Percentiles rank a stretch among this genome's conserved stretches.
These are phyloP conservation scores for Himantopus leucocephalus DNA, from an alignment of 2,113 vertebrate species.

Conservation along the genomic window DNA sequence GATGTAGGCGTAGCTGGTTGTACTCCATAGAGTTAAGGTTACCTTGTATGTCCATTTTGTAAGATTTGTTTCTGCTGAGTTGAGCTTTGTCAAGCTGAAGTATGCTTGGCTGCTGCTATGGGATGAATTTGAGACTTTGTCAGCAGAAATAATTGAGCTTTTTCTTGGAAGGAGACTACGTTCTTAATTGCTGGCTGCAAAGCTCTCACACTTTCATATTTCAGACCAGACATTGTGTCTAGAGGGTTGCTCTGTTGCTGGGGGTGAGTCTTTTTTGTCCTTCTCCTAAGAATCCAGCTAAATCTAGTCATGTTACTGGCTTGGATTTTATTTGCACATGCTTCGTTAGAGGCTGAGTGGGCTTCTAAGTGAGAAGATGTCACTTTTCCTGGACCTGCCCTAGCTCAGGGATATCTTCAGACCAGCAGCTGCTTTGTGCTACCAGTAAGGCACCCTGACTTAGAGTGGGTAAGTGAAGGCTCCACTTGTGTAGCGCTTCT, in stretches of 20 bases:
- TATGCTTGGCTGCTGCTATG: background rate
- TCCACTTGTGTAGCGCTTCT: background rate
- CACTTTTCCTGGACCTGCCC: background rate
- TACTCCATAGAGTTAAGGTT: background rate
- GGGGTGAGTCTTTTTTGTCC: background rate
- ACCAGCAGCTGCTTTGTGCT: background rate
- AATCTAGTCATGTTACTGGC: background rate
- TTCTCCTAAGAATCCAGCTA: background rate
- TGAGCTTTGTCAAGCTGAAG: background rate
- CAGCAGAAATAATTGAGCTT: constrained; percentile 6
- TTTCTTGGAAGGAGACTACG: background rate
- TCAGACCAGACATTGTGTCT: background rate
- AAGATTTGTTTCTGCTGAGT: background rate
- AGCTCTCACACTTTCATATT: background rate
- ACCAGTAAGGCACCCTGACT: background rate
- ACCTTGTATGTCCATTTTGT: background rate
- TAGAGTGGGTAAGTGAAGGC: background rate
- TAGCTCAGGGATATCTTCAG: background rate
- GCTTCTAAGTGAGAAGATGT: background rate
- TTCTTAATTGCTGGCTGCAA: background rate
- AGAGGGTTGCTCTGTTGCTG: background rate
- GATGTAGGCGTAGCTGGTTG: rapidly evolving
- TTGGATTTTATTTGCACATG: background rate
- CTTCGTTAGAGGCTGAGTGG: background rate
- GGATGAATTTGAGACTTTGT: background rate